A percentile compares a stretch with the other conserved stretches of the same genome.
phyloP scores from a whole-genome alignment of 2,797 vertebrate genomes.

The Crenuchus spilurus region DNA sequence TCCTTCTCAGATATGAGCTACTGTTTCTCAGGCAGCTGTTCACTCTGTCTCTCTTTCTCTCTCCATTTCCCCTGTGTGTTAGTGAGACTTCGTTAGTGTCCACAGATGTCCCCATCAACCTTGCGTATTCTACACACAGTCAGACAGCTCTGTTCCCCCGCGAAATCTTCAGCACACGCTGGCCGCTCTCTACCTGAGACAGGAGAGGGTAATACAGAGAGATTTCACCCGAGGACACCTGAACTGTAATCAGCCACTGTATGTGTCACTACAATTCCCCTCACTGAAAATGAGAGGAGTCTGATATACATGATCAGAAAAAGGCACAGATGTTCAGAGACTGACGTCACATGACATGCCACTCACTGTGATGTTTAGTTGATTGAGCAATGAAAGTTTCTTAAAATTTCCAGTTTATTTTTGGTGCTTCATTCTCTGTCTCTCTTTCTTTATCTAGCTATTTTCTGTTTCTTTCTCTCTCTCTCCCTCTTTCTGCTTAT shows the following conservation, averaged over 20 bases:
- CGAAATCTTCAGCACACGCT: conserved; percentile 13
- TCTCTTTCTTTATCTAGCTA: not conserved
- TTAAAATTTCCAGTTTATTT: not conserved
- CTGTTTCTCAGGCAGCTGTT: conserved; percentile 3
- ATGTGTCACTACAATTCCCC: conserved; percentile 31
- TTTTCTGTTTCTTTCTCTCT: not conserved
- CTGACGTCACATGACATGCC: not conserved
- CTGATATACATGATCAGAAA: conserved; percentile 33
- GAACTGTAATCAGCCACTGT: not conserved
- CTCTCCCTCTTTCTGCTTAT: not conserved
- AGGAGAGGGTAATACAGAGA: conserved; percentile 6
- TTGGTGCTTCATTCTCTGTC: not conserved
- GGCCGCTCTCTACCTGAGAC: not conserved
- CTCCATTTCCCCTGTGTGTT: conserved; percentile 18
- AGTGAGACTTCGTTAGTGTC: conserved; percentile 33
- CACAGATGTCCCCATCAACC: conserved; percentile 12
- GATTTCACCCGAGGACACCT: not conserved
- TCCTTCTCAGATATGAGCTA: conserved; percentile 15
- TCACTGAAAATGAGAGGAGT: conserved; percentile 18
- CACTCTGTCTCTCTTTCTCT: not conserved
- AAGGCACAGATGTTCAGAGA: not conserved
- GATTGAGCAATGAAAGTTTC: not conserved
- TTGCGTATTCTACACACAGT: conserved; percentile 23
- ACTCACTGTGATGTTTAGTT: not conserved
- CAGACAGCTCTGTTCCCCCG: conserved; percentile 7